These are phyloP conservation scores for Pheosia tremula DNA, from an alignment of 2,888 invertebrate species.

Conservation along the genomic window DNA sequence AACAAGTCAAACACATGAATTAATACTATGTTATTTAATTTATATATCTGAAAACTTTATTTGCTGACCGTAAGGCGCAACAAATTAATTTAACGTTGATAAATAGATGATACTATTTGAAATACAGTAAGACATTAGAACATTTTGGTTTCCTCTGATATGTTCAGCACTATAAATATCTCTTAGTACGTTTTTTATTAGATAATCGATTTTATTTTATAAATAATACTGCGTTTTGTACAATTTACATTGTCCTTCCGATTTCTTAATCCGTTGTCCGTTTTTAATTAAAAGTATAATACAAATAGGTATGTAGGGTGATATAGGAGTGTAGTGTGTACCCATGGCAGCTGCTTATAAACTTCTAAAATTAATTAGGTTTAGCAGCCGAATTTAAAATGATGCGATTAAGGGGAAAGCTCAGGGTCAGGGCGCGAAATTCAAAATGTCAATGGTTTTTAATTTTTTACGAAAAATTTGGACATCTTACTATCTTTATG, in stretches of 20 bases:
- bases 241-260: conserved; percentile 4
- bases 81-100: conserved; percentile 11
- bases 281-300: too few relatives aligned
- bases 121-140: conserved; percentile 14
- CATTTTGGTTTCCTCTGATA: conserved; percentile 37
- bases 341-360: too few relatives aligned
- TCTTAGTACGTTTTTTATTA: background rate
- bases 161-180: conserved; percentile 21
- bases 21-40: too few relatives aligned
- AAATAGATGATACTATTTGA: conserved; percentile 1
- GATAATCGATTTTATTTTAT: conserved; percentile 9
- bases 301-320: background rate
- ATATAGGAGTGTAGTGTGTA: too few relatives aligned
- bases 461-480: too few relatives aligned
- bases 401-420: too few relatives aligned
- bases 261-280: background rate
- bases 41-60: background rate
- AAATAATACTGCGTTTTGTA: conserved; percentile 40
- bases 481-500: too few relatives aligned
- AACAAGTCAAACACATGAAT: too few relatives aligned
- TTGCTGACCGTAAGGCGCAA: background rate
- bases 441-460: too few relatives aligned
- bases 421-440: too few relatives aligned
- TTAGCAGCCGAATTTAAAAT: too few relatives aligned
- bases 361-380: too few relatives aligned